Evolutionary conservation across 2,888 invertebrate genomes (phyloP).

Genomic region (Ormyrus labotus): DNA sequence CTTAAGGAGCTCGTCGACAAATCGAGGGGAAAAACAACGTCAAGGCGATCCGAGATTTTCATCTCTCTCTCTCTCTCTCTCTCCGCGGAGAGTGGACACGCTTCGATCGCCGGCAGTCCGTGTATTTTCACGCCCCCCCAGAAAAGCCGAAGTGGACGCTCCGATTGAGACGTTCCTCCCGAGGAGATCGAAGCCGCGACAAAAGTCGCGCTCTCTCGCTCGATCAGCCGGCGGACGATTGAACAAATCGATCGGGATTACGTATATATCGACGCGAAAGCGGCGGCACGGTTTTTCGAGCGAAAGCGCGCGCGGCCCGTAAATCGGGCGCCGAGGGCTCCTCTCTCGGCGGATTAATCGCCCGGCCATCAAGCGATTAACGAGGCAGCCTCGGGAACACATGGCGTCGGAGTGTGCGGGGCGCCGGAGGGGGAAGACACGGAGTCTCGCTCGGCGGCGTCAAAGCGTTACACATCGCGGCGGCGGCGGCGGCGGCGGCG

Average conservation of each 20-base stretch:
- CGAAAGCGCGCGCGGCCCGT: background rate
- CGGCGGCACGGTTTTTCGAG: background rate
- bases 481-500: too few species aligned
- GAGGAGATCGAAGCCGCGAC: too few species aligned
- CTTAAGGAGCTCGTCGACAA: too few species aligned
- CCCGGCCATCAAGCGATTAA: background rate
- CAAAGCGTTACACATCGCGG: constrained; percentile 5
- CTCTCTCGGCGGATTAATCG: background rate
- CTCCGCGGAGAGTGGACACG: too few species aligned
- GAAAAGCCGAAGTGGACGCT: background rate
- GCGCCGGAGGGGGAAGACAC: background rate
- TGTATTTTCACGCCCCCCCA: background rate
- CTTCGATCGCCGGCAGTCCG: too few species aligned
- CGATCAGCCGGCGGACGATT: too few species aligned
- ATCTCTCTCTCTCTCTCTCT: too few species aligned
- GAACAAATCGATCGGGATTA: too few species aligned
- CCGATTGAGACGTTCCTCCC: background rate
- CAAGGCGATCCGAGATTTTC: too few species aligned
- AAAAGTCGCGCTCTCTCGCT: too few species aligned
- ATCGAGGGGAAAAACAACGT: too few species aligned
- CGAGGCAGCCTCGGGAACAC: background rate
- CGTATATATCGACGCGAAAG: too few species aligned
- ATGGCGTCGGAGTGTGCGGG: background rate
- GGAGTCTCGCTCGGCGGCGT: constrained; percentile 9
- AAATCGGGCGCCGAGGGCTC: background rate